Evolutionary conservation across 2,113 vertebrate species (phyloP).

Genomic region (Xenopus borealis): DNA sequence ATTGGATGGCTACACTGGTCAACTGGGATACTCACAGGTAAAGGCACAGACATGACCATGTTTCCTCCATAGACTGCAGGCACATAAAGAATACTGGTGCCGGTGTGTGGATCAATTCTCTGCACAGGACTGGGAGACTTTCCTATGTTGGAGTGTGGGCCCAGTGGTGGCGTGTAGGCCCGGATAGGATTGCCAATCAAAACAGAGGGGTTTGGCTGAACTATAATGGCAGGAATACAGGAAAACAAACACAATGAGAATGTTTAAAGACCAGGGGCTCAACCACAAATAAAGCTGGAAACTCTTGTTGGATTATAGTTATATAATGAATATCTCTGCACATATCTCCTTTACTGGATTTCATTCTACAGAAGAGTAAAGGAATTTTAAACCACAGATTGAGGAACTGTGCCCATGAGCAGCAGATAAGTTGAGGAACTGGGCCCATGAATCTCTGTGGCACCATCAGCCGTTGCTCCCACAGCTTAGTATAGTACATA

Average conservation of each 20-base stretch:
- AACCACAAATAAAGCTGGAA: too few relatives aligned
- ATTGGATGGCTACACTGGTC: too few relatives aligned
- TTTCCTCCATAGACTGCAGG: slow-evolving; percentile 97
- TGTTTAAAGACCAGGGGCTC: too few relatives aligned
- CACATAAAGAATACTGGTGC: slow-evolving; percentile 96
- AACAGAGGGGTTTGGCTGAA: slow-evolving; percentile 89
- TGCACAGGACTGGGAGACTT: slow-evolving; percentile 98
- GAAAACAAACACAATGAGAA: slow-evolving; percentile 4
- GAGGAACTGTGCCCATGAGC: too few relatives aligned
- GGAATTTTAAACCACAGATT: too few relatives aligned
- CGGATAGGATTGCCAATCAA: slow-evolving; percentile 95
- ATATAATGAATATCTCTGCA: too few relatives aligned
- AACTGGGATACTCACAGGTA: slow-evolving; percentile 77
- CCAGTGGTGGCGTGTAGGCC: slow-evolving; percentile 90
- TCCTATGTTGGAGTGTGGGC: slow-evolving; percentile 81
- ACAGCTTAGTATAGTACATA: too few relatives aligned
- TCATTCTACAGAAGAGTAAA: too few relatives aligned
- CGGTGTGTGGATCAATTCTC: slow-evolving; percentile 95
- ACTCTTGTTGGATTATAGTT: not conserved
- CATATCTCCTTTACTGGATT: too few relatives aligned
- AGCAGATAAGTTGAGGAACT: too few relatives aligned
- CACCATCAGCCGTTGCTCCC: too few relatives aligned
- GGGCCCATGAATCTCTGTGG: too few relatives aligned
- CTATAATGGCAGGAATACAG: slow-evolving; percentile 63
- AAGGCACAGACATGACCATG: slow-evolving; percentile 98